Evolutionary conservation across 1,140 invertebrate genomes (phyloP).

Genomic region (Conopomorpha cramerella): DNA sequence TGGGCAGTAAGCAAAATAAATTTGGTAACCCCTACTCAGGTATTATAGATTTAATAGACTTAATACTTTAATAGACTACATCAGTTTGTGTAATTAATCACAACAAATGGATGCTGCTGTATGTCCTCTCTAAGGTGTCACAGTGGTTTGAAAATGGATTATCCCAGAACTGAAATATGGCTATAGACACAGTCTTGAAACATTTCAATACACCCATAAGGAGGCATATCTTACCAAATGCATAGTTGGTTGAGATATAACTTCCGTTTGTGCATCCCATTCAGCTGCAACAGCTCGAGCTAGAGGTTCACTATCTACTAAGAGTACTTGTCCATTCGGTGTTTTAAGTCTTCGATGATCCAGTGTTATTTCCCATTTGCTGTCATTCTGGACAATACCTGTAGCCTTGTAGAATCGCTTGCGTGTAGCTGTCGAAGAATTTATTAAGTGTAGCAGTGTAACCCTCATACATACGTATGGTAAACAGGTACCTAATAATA

Average conservation of each 20-base stretch:
- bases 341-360: constrained; percentile 84
- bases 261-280: constrained; percentile 86
- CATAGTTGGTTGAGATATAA: constrained; percentile 81
- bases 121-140: too few species aligned
- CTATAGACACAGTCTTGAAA: neutral
- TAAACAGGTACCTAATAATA: too few species aligned
- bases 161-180: too few species aligned
- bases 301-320: constrained; percentile 82
- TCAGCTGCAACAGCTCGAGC: constrained; percentile 90
- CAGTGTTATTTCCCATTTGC: constrained; percentile 40
- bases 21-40: too few species aligned
- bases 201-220: constrained; percentile 2
- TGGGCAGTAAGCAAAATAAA: too few species aligned
- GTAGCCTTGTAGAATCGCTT: constrained; percentile 40
- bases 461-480: too few species aligned
- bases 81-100: too few species aligned
- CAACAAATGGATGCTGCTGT: too few species aligned
- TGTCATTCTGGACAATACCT: constrained; percentile 38
- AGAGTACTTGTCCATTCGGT: constrained; percentile 77
- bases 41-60: neutral
- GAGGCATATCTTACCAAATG: constrained; percentile 72
- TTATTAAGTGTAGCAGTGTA: too few species aligned
- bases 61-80: neutral
- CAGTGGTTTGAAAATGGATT: too few species aligned
- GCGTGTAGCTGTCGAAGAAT: constrained; percentile 31